Percentiles rank a stretch among this genome's conserved stretches.
Conservation (phyloP, 2,888 invertebrate species). For the Drosophila multiciliata region DNA sequence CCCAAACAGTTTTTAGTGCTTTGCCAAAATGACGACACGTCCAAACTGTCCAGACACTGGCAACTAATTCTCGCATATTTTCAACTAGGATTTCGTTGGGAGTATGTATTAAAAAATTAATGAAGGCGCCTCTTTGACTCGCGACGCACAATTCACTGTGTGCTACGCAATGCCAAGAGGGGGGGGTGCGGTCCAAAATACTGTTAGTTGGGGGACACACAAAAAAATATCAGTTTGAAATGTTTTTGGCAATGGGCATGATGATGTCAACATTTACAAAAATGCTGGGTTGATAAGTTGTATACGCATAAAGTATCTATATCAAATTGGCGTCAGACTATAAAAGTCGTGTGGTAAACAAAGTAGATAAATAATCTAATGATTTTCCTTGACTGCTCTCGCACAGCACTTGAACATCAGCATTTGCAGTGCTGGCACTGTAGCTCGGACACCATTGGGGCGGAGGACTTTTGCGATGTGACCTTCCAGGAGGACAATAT, state of each 20-base stretch:
- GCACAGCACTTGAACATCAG: slow-evolving; percentile 44
- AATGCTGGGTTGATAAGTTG: neutral
- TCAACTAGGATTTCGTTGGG: slow-evolving; percentile 30
- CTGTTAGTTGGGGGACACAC: neutral
- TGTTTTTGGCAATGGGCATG: slow-evolving; percentile 31
- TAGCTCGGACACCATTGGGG: slow-evolving; percentile 82
- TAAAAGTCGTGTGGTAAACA: slow-evolving; percentile 44
- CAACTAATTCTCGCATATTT: slow-evolving; percentile 25
- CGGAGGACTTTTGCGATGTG: slow-evolving; percentile 82
- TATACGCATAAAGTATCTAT: neutral
- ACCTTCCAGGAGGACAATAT: slow-evolving; percentile 81
- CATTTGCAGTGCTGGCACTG: slow-evolving; percentile 83
- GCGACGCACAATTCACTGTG: slow-evolving; percentile 33
- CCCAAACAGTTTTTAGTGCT: slow-evolving; percentile 17
- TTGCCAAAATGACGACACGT: slow-evolving; percentile 22
- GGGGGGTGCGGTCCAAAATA: slow-evolving; percentile 21
- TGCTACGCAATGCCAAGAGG: slow-evolving; percentile 5
- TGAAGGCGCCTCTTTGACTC: slow-evolving; percentile 63
- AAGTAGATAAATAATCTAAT: slow-evolving; percentile 11
- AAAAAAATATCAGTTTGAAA: neutral
- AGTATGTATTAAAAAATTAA: slow-evolving; percentile 56
- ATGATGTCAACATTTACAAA: slow-evolving; percentile 46
- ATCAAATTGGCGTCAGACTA: slow-evolving; percentile 34
- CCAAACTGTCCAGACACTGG: neutral
- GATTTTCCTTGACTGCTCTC: neutral